Conservation (phyloP, 2,113 vertebrate species). For the Malurus cyaneus region DNA sequence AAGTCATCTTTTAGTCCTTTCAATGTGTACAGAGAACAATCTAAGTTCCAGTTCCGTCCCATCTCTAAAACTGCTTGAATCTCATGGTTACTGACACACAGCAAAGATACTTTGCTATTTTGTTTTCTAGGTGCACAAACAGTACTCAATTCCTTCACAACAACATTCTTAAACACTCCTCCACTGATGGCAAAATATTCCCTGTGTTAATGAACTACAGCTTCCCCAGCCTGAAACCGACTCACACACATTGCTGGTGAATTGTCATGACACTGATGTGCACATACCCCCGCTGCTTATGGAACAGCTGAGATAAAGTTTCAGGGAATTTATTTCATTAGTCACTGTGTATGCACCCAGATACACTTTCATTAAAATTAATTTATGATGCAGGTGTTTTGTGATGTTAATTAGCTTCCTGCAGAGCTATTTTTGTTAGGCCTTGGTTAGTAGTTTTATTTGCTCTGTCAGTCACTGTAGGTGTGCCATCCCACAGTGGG, state of each 20-base stretch:
- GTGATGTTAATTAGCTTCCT: background rate
- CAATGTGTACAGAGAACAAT: background rate
- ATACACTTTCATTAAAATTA: background rate
- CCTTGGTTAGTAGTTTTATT: background rate
- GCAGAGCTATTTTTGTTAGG: background rate
- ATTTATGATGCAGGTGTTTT: background rate
- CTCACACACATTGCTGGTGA: background rate
- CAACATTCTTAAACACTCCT: background rate
- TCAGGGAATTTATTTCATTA: background rate
- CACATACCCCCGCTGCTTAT: background rate
- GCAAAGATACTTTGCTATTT: background rate
- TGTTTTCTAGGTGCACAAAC: background rate
- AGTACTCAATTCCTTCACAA: background rate
- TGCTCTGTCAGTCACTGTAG: background rate
- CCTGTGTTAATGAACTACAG: background rate
- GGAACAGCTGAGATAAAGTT: background rate
- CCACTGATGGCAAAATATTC: background rate
- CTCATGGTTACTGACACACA: background rate
- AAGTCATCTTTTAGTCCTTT: background rate
- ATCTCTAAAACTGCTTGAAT: background rate
- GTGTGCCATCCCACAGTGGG: background rate
- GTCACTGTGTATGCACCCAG: background rate
- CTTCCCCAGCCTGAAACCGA: background rate
- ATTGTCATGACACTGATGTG: background rate
- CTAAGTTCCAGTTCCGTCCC: background rate